A percentile compares a stretch with the other conserved stretches of the same genome.
phyloP scores from a whole-genome alignment of 2,113 vertebrate genomes.

The Festucalex cinctus region DNA sequence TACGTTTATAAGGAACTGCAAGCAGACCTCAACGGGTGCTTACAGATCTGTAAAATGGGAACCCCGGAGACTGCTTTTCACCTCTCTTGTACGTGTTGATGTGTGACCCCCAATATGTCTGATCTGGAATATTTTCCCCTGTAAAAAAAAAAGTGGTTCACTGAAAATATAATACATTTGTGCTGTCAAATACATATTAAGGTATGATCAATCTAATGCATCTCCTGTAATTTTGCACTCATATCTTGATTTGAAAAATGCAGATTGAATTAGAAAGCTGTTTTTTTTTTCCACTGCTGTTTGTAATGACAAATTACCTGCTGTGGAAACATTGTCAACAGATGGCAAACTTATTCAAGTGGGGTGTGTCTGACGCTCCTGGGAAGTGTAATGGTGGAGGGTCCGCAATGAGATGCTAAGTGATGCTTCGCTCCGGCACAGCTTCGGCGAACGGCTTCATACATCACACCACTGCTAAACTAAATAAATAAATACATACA shows the following conservation, averaged over 20 bases:
- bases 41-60: too few relatives aligned
- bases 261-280: background rate
- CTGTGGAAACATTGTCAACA: conserved; percentile 70
- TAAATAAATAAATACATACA: too few relatives aligned
- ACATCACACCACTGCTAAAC: too few relatives aligned
- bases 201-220: conserved; percentile 9
- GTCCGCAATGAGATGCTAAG: conserved; percentile 58
- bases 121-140: too few relatives aligned
- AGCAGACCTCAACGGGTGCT: too few relatives aligned
- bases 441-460: background rate
- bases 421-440: conserved; percentile 57
- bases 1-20: too few relatives aligned
- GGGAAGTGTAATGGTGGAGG: conserved; percentile 59
- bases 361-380: conserved; percentile 47
- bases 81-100: too few relatives aligned
- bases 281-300: conserved; percentile 59
- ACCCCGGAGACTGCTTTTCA: too few relatives aligned
- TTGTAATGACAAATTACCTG: conserved; percentile 65
- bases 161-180: too few relatives aligned
- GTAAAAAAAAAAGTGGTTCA: too few relatives aligned
- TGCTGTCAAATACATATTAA: background rate
- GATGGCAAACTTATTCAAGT: conserved; percentile 70
- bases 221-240: conserved; percentile 19
- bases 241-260: conserved; percentile 16
- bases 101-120: too few relatives aligned